Evolutionary conservation across 2,888 invertebrate species (phyloP).

Genomic region (Eristalis pertinax): DNA sequence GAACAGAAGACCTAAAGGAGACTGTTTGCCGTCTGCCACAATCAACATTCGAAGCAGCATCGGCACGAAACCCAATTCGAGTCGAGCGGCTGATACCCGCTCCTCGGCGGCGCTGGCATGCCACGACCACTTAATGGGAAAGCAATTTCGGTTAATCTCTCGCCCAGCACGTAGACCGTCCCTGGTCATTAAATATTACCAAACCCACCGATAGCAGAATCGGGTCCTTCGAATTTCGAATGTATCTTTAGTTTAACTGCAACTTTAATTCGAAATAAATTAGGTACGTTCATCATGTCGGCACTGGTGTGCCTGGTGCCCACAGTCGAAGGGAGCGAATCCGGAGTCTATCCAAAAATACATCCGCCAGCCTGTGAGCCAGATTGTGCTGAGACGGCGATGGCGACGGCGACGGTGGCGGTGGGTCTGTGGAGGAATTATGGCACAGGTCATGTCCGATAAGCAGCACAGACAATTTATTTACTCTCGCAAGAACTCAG

Average conservation of each 20-base stretch:
- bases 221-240: not conserved
- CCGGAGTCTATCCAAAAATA: no score
- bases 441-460: slow-evolving; percentile 35
- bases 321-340: no score
- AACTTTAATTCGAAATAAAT: not conserved
- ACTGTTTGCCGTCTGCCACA: not conserved
- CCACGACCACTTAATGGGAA: not conserved
- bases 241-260: not conserved
- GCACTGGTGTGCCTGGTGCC: not conserved
- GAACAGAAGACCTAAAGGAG: no score
- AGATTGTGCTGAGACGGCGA: not conserved
- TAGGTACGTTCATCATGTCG: not conserved
- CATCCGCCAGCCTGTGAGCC: not conserved
- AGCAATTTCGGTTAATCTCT: slow-evolving; percentile 4
- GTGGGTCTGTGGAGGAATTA: slow-evolving; percentile 7
- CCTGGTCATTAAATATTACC: not conserved
- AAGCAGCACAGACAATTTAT: slow-evolving; percentile 43
- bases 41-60: not conserved
- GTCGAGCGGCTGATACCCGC: no score
- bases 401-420: not conserved
- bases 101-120: not conserved
- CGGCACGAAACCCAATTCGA: not conserved
- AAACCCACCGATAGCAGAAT: not conserved
- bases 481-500: slow-evolving; percentile 31
- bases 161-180: slow-evolving; percentile 6